Percentiles rank a stretch among this genome's conserved stretches.
phyloP scores from a whole-genome alignment of 2,113 vertebrate species.

The Marmota monax region DNA sequence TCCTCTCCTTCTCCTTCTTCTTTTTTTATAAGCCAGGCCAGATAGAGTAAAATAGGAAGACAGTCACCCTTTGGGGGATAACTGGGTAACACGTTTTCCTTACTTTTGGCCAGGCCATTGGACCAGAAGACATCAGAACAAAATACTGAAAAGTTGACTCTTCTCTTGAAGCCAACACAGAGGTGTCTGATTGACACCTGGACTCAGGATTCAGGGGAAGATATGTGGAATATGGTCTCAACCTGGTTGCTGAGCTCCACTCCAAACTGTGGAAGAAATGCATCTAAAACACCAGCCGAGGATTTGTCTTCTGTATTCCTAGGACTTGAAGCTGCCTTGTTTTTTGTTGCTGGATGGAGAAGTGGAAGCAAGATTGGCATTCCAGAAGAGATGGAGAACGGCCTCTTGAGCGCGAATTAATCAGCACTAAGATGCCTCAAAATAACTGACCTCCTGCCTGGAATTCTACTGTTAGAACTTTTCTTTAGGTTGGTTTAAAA shows the following conservation, averaged over 20 bases:
- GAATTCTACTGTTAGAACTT: conserved; percentile 33
- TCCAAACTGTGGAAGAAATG: background rate
- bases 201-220: background rate
- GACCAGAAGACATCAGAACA: background rate
- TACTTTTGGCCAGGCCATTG: background rate
- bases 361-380: background rate
- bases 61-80: background rate
- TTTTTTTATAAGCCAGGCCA: background rate
- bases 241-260: background rate
- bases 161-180: background rate
- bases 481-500: conserved; percentile 49
- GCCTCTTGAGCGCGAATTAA: conserved; percentile 8
- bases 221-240: background rate
- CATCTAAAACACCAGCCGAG: background rate
- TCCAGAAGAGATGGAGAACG: background rate
- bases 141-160: background rate
- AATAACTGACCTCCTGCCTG: background rate
- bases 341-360: conserved; percentile 1
- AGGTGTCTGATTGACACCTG: background rate
- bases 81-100: background rate
- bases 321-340: background rate
- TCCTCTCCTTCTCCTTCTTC: no score
- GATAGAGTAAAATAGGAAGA: conserved; percentile 31
- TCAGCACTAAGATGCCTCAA: background rate
- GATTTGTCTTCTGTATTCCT: background rate